Base-by-base conservation (phyloP, 2,113 vertebrate genomes). In the Empidonax alnorum region DNA sequence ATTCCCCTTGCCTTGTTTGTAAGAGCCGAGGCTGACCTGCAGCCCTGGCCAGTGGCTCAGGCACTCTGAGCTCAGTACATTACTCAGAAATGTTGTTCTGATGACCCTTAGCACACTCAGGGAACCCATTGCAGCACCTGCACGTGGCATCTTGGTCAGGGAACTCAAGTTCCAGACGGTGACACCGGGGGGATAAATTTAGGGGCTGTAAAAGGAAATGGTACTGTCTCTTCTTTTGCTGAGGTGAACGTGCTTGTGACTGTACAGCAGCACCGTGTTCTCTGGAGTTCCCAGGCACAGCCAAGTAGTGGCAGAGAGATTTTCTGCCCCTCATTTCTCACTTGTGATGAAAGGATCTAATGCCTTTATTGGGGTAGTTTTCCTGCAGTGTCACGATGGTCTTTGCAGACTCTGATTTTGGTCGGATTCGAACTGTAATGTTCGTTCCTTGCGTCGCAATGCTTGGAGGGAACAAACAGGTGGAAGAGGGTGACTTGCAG, bases 121-220 rank as follows among this genome's bases (percentile, higher is more conserved):
- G 94, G 96, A 85, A 31, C 63, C 0, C 44, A 81, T 68, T 93
- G 72, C 90, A 88, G 90, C 76, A 61, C 30, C 80, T 0, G 3
- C 83, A 74, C 7, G 44, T 89, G 79, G 52, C 0, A 2, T 59
- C 71, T 76, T 86, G 79, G 2, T 74, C 55, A 7, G 72, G 55
- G 94, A 66, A 33, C 78, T 80, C 1, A 0, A 59, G 81, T 72
- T 83, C 61, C 81, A 50, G 74, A 2, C 6, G 13, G 31, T 19
- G 79, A 61, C 39, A 15, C 76, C 28, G 39, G 35, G 66, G 39
- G 25, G 63, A 14, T 86, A 90, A 84, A 75, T 92, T 88, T 90
- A 93, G 90, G 73, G 49, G 56, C 90, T 92, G 80, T 50, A 58
- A 78, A 81, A 92, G 68, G 79, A 92, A 84, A 82, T 49, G 22